phyloP scores from a whole-genome alignment of 2,888 invertebrate species.

The Ophioninae sp. region DNA sequence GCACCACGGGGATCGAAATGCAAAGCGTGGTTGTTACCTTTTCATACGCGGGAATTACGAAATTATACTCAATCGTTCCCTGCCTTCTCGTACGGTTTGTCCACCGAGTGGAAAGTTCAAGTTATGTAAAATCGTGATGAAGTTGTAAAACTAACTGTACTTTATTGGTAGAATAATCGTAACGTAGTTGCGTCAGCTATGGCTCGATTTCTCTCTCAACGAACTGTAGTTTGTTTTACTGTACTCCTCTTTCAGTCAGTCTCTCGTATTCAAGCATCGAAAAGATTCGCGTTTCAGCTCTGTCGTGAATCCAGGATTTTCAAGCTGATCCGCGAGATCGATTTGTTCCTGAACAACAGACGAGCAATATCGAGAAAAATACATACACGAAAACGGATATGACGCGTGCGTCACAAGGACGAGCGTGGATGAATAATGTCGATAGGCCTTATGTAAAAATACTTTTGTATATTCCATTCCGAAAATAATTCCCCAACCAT shows the following conservation, averaged over 20 bases:
- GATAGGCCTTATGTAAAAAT: slow-evolving; percentile 25
- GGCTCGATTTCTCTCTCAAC: neutral
- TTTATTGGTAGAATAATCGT: neutral
- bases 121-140: neutral
- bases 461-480: slow-evolving; percentile 12
- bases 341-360: slow-evolving; percentile 6
- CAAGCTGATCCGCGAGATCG: slow-evolving; percentile 7
- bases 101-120: neutral
- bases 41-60: neutral
- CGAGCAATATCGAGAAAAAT: neutral
- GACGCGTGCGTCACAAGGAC: slow-evolving; percentile 2
- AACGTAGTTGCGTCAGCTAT: neutral
- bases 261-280: neutral
- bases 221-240: neutral
- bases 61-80: neutral
- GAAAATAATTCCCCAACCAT: slow-evolving; percentile 38
- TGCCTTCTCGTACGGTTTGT: neutral
- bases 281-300: slow-evolving; percentile 19
- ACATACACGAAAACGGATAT: neutral
- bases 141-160: neutral
- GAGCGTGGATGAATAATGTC: slow-evolving; percentile 1
- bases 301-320: slow-evolving; percentile 3
- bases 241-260: neutral
- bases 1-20: neutral
- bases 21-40: neutral